Base-by-base conservation (phyloP, 1,140 invertebrate genomes). In the Drosophila chauvacae region DNA sequence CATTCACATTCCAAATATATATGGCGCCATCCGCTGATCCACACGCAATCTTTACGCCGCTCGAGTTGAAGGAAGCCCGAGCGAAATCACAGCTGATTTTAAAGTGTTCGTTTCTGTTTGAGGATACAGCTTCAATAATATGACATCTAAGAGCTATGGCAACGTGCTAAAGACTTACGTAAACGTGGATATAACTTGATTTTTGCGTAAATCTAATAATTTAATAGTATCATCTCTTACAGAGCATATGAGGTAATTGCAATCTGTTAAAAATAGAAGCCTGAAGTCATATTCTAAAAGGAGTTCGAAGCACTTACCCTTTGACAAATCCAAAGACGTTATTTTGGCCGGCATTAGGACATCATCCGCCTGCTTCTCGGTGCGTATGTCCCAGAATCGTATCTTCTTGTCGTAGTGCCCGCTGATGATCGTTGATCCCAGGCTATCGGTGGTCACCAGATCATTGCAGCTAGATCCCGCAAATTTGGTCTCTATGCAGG, bases 391-490 rank as follows among this genome's bases (percentile, higher is more conserved):
- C 98, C 98, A 99, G 93, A 99, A 99, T 42, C 98, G 94, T 83
- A 99, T 97, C 80, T 95, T 96, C 93, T 99, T 99, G 93, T 99
- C 98, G 93, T 98, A 99, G 94, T 99, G 98, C 16, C 98, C 98
- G 81, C 98, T 99, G 70, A 99, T 98, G 71, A 99, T 97, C 26
- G 96, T 97, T 14, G 97, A 96, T n/a, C 97, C 97, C 2, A 97
- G 95, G 44, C 96, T 95, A 85, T 98, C 96, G 23, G 95, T 96
- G 57, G 96, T 98, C 35, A 98, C 98, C 23, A 99, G 93, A 93
- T 99, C 98, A 93, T 99, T 98, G 93, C 98, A 99, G 90, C 96
- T 98, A 10, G 98, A 99, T 20, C 98, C 98, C 63, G 98, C 97
- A 92, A 99, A 99, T 93, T 99, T 98, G 2, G 98, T 99, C 93